Evolutionary conservation across 2,113 vertebrate genomes (phyloP).

Genomic region (Cinclus mexicanus): DNA sequence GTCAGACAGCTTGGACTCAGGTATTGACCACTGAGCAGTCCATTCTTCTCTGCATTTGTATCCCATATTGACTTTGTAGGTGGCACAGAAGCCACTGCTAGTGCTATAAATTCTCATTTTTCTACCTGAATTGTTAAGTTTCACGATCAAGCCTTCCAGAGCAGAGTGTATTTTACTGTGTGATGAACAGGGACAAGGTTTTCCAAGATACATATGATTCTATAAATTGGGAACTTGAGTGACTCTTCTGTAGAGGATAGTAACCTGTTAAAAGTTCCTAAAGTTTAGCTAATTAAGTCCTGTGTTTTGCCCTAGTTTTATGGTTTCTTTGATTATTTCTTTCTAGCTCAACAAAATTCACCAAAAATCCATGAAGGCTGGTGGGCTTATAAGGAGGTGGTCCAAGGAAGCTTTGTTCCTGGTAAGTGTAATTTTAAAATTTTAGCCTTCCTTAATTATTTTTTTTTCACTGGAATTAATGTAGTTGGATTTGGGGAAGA

Average conservation of each 20-base stretch:
- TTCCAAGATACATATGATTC: background rate
- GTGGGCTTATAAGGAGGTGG: conserved; percentile 99
- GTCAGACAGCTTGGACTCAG: background rate
- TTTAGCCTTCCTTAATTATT: background rate
- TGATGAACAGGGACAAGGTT: background rate
- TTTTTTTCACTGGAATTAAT: background rate
- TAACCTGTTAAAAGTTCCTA: background rate
- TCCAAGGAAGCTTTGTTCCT: conserved; percentile 99
- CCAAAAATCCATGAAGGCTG: conserved; percentile 99
- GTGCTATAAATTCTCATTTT: background rate
- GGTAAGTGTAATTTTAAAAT: conserved; percentile 75
- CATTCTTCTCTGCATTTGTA: background rate
- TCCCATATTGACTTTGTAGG: background rate
- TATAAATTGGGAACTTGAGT: background rate
- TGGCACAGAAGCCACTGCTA: background rate
- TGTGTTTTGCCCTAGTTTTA: background rate
- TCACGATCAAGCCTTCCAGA: background rate
- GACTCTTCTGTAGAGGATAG: background rate
- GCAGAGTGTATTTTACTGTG: background rate
- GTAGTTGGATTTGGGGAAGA: background rate
- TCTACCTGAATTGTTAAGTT: background rate
- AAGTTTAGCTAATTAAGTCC: background rate
- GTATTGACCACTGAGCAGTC: background rate
- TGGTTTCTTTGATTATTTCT: conserved; percentile 34
- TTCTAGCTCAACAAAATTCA: conserved; percentile 92